Percentiles rank a stretch among this genome's conserved stretches.
Conservation (phyloP, 2,797 vertebrate genomes). For the Amazonetta brasiliensis region DNA sequence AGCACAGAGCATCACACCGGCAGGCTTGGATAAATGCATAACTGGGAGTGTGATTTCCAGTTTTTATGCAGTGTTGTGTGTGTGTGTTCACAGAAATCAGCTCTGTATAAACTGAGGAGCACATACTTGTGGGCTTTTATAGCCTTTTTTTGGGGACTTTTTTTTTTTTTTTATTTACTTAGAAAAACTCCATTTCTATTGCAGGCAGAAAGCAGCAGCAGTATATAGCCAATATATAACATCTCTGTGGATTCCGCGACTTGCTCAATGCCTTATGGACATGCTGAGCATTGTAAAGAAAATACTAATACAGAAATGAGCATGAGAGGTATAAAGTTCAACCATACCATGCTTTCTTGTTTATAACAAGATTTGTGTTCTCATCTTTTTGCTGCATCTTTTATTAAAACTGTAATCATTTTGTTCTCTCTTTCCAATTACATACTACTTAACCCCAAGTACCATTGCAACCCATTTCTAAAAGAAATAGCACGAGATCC, state of each 20-base stretch:
- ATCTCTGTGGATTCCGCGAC: slow-evolving; percentile 26
- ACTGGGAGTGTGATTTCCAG: background rate
- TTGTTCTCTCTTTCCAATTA: slow-evolving; percentile 50
- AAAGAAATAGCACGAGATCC: slow-evolving; percentile 57
- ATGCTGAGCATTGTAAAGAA: slow-evolving; percentile 55
- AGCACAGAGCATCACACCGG: background rate
- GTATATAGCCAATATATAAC: slow-evolving; percentile 1
- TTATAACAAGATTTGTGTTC: slow-evolving; percentile 63
- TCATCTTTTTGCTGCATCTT: slow-evolving; percentile 39
- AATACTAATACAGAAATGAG: slow-evolving; percentile 67
- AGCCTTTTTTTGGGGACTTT: background rate
- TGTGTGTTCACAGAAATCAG: background rate
- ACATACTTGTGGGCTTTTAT: background rate
- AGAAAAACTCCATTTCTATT: background rate
- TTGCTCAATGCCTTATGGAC: slow-evolving; percentile 28
- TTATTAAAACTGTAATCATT: slow-evolving; percentile 65
- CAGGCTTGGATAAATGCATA: background rate
- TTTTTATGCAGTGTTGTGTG: background rate
- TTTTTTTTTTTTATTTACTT: background rate
- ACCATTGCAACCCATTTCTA: background rate
- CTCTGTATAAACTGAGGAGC: background rate
- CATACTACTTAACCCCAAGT: slow-evolving; percentile 46
- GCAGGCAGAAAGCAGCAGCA: background rate
- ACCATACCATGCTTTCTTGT: slow-evolving; percentile 47
- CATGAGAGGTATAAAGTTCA: slow-evolving; percentile 67